A percentile compares a stretch with the other conserved stretches of the same genome.
These are phyloP conservation scores for Gymnorhina tibicen DNA, from an alignment of 2,113 vertebrate species.

Conservation along the genomic window DNA sequence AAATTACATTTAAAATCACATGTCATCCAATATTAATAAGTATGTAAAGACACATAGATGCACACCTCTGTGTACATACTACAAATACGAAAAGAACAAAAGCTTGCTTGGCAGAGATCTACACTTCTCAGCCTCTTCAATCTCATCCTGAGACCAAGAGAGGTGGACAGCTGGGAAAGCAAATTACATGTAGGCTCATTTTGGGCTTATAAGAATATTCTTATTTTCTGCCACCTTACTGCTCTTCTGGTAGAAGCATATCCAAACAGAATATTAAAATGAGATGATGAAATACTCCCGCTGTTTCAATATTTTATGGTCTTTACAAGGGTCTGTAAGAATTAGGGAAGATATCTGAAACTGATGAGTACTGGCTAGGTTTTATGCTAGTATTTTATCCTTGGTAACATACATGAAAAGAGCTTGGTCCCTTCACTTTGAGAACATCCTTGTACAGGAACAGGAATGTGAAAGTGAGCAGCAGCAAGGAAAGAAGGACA, in stretches of 20 bases:
- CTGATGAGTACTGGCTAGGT: background rate
- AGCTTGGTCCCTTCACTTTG: background rate
- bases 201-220: background rate
- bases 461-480: background rate
- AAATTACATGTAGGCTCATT: background rate
- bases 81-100: background rate
- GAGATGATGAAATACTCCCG: background rate
- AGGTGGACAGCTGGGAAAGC: background rate
- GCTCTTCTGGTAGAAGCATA: background rate
- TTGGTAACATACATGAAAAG: background rate
- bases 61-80: accelerated
- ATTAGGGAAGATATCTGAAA: background rate
- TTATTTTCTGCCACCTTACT: background rate
- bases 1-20: background rate
- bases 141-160: background rate
- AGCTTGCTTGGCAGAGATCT: background rate
- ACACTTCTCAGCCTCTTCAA: background rate
- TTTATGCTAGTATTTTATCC: background rate
- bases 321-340: background rate
- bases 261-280: background rate
- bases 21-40: background rate
- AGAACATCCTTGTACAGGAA: background rate
- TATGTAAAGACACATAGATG: background rate
- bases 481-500: background rate
- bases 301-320: background rate